A percentile compares a stretch with the other conserved stretches of the same genome.
These are phyloP conservation scores for Drosophila repleta DNA, from an alignment of 1,140 invertebrate species.

Conservation along the genomic window DNA sequence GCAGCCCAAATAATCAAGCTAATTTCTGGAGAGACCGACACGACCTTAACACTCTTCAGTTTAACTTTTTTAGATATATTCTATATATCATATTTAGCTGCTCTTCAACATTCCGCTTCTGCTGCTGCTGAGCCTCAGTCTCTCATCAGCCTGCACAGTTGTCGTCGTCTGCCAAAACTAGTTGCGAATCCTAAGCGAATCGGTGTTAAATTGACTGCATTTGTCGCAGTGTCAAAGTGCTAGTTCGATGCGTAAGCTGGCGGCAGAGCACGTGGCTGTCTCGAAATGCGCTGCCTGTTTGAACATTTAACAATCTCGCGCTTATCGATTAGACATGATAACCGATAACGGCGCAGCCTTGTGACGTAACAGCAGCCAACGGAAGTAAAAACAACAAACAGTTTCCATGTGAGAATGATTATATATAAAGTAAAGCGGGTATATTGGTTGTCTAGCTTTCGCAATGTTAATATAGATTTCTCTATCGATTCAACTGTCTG, in stretches of 20 bases:
- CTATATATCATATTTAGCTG: too few relatives aligned
- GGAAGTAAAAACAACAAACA: constrained; percentile 48
- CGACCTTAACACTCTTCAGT: too few relatives aligned
- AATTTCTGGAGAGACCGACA: too few relatives aligned
- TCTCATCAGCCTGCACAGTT: not conserved
- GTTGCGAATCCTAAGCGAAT: constrained; percentile 10
- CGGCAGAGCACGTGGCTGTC: constrained; percentile 22
- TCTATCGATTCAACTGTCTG: too few relatives aligned
- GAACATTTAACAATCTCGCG: not conserved
- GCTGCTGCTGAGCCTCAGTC: not conserved
- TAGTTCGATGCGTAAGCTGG: constrained; percentile 1
- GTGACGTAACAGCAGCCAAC: constrained; percentile 58
- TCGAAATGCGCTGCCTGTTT: constrained; percentile 2
- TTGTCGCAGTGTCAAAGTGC: not conserved
- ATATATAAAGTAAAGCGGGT: not conserved
- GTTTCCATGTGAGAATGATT: not conserved
- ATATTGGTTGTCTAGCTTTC: too few relatives aligned
- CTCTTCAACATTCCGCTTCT: not conserved
- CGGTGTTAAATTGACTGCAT: not conserved
- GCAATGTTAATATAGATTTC: too few relatives aligned
- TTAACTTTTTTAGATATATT: too few relatives aligned
- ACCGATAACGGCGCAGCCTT: constrained; percentile 10
- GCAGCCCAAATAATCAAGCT: too few relatives aligned
- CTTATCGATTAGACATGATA: constrained; percentile 19
- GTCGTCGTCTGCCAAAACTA: not conserved